Conservation (phyloP, 2,888 invertebrate genomes). For the Sminthurides aquaticus region DNA sequence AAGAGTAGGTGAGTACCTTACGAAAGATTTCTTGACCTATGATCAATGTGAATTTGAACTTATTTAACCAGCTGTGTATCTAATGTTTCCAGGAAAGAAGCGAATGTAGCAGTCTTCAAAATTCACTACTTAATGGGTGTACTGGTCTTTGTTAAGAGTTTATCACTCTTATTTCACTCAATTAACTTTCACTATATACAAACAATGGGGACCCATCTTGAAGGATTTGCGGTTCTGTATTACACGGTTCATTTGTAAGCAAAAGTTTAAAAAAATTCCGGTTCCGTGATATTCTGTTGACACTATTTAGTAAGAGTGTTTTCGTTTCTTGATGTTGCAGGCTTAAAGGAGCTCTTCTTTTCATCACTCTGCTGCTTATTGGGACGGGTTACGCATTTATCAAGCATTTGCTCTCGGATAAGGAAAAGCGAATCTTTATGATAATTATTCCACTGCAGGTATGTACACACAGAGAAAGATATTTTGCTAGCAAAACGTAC, state of each 20-base stretch:
- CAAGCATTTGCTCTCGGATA: constrained; percentile 89
- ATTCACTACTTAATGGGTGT: constrained; percentile 96
- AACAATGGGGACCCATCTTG: constrained; percentile 82
- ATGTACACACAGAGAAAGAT: constrained; percentile 27
- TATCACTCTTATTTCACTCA: constrained; percentile 89
- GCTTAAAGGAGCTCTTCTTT: constrained; percentile 82
- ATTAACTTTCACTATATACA: constrained; percentile 92
- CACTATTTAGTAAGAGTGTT: too few relatives aligned
- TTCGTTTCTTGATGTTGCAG: constrained; percentile 49
- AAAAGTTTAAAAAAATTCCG: background rate
- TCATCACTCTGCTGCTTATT: constrained; percentile 90
- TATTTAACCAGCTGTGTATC: background rate
- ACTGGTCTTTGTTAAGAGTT: constrained; percentile 80
- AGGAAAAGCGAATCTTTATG: constrained; percentile 95
- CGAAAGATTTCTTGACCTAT: background rate
- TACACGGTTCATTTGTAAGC: constrained; percentile 91
- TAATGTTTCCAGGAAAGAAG: constrained; percentile 57
- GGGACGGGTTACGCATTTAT: constrained; percentile 99
- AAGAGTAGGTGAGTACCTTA: constrained; percentile 62
- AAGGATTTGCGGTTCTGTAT: constrained; percentile 94
- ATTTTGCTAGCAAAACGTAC: constrained; percentile 8
- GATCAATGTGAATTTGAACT: background rate
- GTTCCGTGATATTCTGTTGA: background rate
- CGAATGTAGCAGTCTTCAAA: constrained; percentile 64
- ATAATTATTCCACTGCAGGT: constrained; percentile 95